Conservation (phyloP, 1,140 invertebrate species). For the Procambarus virginalis region DNA sequence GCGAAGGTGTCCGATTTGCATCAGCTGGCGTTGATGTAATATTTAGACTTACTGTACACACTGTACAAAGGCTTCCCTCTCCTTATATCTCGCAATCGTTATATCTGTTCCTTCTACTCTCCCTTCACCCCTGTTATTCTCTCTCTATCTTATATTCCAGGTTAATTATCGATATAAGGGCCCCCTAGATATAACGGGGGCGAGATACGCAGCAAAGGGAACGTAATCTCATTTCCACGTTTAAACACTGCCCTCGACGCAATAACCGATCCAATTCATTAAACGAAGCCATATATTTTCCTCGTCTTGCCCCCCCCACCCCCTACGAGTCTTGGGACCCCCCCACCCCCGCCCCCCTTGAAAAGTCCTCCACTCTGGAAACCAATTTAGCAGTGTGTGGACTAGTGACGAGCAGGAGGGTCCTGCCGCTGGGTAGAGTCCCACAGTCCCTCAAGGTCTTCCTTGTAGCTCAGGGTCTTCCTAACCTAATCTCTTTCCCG, state of each 20-base stretch:
- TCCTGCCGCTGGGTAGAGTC: too few relatives aligned
- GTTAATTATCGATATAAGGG: not conserved
- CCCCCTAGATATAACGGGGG: not conserved
- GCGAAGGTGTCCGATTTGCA: too few relatives aligned
- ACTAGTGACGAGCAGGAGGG: not conserved
- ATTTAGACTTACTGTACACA: too few relatives aligned
- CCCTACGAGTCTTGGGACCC: too few relatives aligned
- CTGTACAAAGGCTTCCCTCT: too few relatives aligned
- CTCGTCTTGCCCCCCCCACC: not conserved
- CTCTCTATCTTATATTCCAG: not conserved
- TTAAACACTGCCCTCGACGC: not conserved
- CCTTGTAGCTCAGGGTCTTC: not conserved
- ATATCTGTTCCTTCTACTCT: not conserved
- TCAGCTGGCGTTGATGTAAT: too few relatives aligned
- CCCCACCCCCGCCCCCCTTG: too few relatives aligned
- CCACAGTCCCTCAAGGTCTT: too few relatives aligned
- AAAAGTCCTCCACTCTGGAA: conserved; percentile 2
- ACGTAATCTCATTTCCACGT: not conserved
- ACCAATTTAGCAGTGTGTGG: not conserved
- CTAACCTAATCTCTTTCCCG: not conserved
- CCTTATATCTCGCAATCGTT: too few relatives aligned
- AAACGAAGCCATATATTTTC: conserved; percentile 10
- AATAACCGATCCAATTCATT: conserved; percentile 13
- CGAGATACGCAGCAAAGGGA: not conserved
- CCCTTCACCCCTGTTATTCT: not conserved